Conservation (phyloP, 2,113 vertebrate genomes). For the Macaca fascicularis region T2T-MFA8v1.1 NC_088392.1:48017001-48017500, state of each 20-base stretch:
- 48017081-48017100: background rate
- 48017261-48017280: background rate
- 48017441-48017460: background rate
- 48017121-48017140: background rate
- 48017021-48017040: background rate
- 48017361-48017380: background rate
- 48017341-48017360: no score
- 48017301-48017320: background rate
- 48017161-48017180: background rate
- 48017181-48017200: background rate
- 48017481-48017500: background rate
- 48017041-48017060: conserved; percentile 1
- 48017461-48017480: background rate
- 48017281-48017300: background rate
- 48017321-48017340: background rate
- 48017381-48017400: background rate
- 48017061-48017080: background rate
- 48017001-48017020: background rate
- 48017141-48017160: background rate
- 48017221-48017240: background rate
- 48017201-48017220: background rate
- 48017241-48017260: background rate
- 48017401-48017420: background rate
- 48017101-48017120: background rate
- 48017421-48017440: background rate